A percentile compares a stretch with the other conserved stretches of the same genome.
Evolutionary conservation across 2,113 vertebrate genomes (phyloP).

Genomic region (Apus apus): DNA sequence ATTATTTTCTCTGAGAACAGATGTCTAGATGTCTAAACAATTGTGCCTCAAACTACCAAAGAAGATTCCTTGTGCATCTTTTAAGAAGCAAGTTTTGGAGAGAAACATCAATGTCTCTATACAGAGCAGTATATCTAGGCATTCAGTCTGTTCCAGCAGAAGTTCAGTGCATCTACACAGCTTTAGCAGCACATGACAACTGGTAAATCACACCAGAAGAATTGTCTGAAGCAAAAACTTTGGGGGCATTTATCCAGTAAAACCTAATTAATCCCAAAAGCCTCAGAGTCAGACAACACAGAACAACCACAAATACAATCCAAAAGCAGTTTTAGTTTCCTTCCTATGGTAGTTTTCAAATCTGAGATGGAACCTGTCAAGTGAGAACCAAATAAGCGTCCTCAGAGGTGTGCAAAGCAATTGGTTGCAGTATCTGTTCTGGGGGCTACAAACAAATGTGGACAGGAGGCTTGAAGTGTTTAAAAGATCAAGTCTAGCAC

Average conservation of each 20-base stretch:
- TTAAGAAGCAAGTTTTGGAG: not conserved
- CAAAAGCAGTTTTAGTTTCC: not conserved
- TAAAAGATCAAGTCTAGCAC: not conserved
- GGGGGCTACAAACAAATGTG: not conserved
- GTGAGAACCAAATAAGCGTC: not conserved
- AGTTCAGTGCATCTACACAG: not conserved
- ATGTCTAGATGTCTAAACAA: not conserved
- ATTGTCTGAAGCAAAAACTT: not conserved
- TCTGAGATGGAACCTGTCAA: not conserved
- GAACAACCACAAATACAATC: not conserved
- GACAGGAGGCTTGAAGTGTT: not conserved
- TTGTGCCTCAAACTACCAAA: not conserved
- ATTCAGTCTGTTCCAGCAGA: not conserved
- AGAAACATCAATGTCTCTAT: not conserved
- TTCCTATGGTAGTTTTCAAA: too few species aligned
- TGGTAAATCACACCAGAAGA: not conserved
- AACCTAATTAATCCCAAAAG: not conserved
- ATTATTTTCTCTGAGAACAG: not conserved
- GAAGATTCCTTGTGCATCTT: not conserved
- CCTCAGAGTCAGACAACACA: not conserved
- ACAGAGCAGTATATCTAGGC: not conserved
- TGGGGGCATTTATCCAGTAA: not conserved
- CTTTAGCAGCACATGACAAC: fast-evolving
- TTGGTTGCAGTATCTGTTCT: not conserved
- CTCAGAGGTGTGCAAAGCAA: not conserved